Percentiles rank a stretch among this genome's conserved stretches.
Evolutionary conservation across 2,888 invertebrate genomes (phyloP).

Genomic region (Aphidius colemani): DNA sequence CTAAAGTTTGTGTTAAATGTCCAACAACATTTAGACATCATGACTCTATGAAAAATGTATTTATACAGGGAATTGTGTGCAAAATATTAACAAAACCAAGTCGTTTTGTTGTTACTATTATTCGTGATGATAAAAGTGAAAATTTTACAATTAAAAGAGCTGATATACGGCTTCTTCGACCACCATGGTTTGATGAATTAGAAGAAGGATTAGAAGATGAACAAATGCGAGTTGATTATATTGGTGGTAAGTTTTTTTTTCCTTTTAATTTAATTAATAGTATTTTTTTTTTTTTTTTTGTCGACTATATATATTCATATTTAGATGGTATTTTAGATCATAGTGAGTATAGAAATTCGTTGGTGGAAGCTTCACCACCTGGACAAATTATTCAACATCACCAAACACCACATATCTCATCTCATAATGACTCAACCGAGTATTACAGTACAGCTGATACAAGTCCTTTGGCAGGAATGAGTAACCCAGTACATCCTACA

Average conservation of each 20-base stretch:
- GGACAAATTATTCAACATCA: constrained; percentile 52
- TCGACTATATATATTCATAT: not conserved
- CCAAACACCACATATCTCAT: constrained; percentile 50
- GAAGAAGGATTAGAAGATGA: constrained; percentile 66
- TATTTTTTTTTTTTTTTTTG: not conserved
- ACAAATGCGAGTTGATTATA: constrained; percentile 55
- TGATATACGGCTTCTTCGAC: constrained; percentile 85
- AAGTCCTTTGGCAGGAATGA: constrained; percentile 65
- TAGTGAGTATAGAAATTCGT: constrained; percentile 50
- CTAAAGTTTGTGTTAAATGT: constrained; percentile 76
- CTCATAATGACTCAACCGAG: constrained; percentile 52
- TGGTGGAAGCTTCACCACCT: constrained; percentile 48
- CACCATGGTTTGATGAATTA: constrained; percentile 97
- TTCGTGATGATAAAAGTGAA: constrained; percentile 61
- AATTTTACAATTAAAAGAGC: constrained; percentile 82
- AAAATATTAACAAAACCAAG: constrained; percentile 71
- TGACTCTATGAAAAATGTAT: constrained; percentile 70
- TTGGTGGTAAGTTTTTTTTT: constrained; percentile 38
- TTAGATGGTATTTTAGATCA: constrained; percentile 40
- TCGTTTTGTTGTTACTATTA: constrained; percentile 71
- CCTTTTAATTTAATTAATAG: not conserved
- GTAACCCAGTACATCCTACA: constrained; percentile 60
- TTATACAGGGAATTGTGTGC: constrained; percentile 83
- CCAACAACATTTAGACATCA: constrained; percentile 68
- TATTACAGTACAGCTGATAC: constrained; percentile 66